Evolutionary conservation across 2,888 invertebrate species (phyloP).

Genomic region (Drosophila anomelani): DNA sequence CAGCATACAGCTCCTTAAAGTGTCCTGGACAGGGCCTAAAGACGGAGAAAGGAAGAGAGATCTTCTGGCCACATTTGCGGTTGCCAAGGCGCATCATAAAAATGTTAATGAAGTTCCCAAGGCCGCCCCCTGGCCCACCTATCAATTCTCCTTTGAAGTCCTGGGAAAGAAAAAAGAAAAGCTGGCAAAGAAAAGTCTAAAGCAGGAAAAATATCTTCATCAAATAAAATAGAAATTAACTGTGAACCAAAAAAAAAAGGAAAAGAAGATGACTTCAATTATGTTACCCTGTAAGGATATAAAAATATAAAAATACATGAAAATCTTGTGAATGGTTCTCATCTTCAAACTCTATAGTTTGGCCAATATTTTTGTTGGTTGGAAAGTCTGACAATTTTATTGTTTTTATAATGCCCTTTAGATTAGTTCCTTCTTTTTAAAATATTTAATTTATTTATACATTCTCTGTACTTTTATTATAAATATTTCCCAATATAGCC

Average conservation of each 20-base stretch:
- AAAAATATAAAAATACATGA: slow-evolving; percentile 24
- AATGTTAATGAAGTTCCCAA: slow-evolving; percentile 76
- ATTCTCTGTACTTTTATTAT: background rate
- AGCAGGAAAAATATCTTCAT: slow-evolving; percentile 70
- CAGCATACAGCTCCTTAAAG: slow-evolving; percentile 52
- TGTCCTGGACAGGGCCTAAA: slow-evolving; percentile 41
- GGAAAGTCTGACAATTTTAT: background rate
- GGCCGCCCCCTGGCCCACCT: slow-evolving; percentile 49
- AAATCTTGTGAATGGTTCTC: slow-evolving; percentile 56
- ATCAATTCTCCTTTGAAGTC: slow-evolving; percentile 52
- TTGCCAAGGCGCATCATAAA: slow-evolving; percentile 79
- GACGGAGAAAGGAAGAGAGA: background rate
- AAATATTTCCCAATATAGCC: no score
- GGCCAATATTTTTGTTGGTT: background rate
- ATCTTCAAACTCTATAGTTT: slow-evolving; percentile 34
- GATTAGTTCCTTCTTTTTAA: background rate
- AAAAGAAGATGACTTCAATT: background rate
- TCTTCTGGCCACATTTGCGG: slow-evolving; percentile 58
- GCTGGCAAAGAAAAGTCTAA: slow-evolving; percentile 45
- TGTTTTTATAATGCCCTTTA: background rate
- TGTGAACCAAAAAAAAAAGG: slow-evolving; percentile 61
- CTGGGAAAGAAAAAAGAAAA: slow-evolving; percentile 1
- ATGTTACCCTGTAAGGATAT: background rate
- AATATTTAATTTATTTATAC: background rate
- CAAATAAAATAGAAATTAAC: slow-evolving; percentile 78